Evolutionary conservation across 2,797 vertebrate genomes (phyloP).

Genomic region (Novumbra hubbsi): DNA sequence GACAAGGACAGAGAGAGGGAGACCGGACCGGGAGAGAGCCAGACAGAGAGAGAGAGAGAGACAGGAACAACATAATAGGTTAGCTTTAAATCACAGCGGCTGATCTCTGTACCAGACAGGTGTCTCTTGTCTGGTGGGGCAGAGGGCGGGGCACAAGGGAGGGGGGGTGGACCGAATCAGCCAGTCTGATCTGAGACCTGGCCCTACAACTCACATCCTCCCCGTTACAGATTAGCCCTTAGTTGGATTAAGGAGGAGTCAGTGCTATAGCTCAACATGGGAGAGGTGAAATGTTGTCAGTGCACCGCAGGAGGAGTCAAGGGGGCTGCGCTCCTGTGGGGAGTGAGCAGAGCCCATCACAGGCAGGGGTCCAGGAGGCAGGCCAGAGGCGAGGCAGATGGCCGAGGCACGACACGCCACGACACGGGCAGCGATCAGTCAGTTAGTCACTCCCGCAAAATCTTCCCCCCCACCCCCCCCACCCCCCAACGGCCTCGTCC

Average conservation of each 20-base stretch:
- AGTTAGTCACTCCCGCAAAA: neutral
- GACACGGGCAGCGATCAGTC: constrained; percentile 5
- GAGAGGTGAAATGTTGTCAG: constrained; percentile 61
- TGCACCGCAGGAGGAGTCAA: constrained; percentile 26
- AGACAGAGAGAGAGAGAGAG: neutral
- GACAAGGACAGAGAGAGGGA: neutral
- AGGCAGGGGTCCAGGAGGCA: neutral
- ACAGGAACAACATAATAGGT: neutral
- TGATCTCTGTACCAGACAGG: constrained; percentile 51
- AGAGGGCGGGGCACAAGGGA: neutral
- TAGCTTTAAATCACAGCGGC: constrained; percentile 34
- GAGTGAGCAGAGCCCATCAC: neutral
- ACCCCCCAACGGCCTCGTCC: neutral
- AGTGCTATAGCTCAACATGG: constrained; percentile 16
- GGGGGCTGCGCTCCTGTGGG: neutral
- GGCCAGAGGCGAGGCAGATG: neutral
- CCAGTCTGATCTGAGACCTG: constrained; percentile 32
- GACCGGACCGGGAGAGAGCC: constrained; percentile 11
- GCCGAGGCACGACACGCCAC: neutral
- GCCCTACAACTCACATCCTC: neutral
- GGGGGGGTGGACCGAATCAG: constrained; percentile 20
- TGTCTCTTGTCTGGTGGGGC: constrained; percentile 37
- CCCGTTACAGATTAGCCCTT: constrained; percentile 67
- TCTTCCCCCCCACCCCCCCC: neutral
- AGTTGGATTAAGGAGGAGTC: constrained; percentile 66